Evolutionary conservation across 2,113 vertebrate genomes (phyloP).

Genomic region (Odocoileus hemionus): DNA sequence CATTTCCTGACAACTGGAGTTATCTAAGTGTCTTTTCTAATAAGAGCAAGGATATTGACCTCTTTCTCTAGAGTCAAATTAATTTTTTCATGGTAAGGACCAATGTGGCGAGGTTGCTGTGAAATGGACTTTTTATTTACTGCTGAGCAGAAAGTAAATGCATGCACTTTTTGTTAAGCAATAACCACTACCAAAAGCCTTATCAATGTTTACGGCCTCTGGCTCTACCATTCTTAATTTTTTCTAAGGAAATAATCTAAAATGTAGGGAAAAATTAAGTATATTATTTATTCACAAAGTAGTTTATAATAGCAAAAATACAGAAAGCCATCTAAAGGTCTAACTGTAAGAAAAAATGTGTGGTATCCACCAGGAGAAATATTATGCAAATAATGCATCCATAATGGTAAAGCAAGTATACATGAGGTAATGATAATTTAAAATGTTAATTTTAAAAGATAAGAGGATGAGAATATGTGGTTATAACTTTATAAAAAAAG

Average conservation of each 20-base stretch:
- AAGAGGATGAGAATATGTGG: background rate
- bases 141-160: background rate
- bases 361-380: background rate
- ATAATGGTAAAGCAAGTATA: background rate
- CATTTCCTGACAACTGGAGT: background rate
- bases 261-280: background rate
- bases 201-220: background rate
- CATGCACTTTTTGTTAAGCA: background rate
- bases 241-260: conserved; percentile 14
- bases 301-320: background rate
- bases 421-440: background rate
- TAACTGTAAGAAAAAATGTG: background rate
- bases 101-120: background rate
- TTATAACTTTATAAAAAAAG: conserved; percentile 2
- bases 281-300: background rate
- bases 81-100: background rate
- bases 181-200: background rate
- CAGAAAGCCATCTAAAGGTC: background rate
- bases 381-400: background rate
- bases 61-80: background rate
- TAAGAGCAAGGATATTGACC: background rate
- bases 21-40: background rate
- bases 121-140: background rate
- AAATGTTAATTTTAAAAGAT: background rate
- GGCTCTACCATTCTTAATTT: background rate